Percentiles rank a stretch among this genome's conserved stretches.
These are phyloP conservation scores for Bombus turneri DNA, from an alignment of 1,140 invertebrate genomes.

Conservation along the genomic window DNA sequence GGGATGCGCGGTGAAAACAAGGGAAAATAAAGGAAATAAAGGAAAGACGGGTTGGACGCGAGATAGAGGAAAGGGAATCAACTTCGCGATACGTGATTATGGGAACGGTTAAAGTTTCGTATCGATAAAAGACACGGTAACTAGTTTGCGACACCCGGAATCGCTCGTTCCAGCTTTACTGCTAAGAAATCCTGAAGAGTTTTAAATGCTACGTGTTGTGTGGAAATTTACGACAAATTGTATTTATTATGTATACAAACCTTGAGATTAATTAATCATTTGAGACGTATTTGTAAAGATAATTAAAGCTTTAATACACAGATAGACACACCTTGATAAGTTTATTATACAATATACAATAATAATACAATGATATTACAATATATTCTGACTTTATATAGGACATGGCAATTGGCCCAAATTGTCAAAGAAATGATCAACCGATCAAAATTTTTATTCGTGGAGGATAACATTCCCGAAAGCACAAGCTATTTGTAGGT, in stretches of 20 bases:
- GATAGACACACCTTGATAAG: not conserved
- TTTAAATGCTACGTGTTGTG: not conserved
- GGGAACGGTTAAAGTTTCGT: conserved; percentile 79
- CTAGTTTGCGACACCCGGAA: conserved; percentile 51
- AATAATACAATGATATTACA: too few relatives aligned
- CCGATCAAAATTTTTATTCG: too few relatives aligned
- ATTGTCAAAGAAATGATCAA: too few relatives aligned
- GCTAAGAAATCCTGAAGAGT: not conserved
- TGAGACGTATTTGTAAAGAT: not conserved
- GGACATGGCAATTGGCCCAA: too few relatives aligned
- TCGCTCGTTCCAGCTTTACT: conserved; percentile 16
- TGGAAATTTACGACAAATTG: not conserved
- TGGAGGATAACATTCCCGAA: too few relatives aligned
- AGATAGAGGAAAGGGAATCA: conserved; percentile 54
- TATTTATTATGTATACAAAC: not conserved
- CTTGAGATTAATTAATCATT: not conserved
- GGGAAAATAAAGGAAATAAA: conserved; percentile 33
- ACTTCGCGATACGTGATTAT: conserved; percentile 81
- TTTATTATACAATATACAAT: too few relatives aligned
- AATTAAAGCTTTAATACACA: not conserved
- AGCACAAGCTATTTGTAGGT: too few relatives aligned
- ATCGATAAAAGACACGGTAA: conserved; percentile 74
- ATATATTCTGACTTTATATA: too few relatives aligned
- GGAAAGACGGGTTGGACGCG: not conserved
- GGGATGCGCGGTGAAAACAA: conserved; percentile 26